A percentile compares a stretch with the other conserved stretches of the same genome.
Evolutionary conservation across 2,888 invertebrate species (phyloP).

Genomic region (Drosophila borborema): DNA sequence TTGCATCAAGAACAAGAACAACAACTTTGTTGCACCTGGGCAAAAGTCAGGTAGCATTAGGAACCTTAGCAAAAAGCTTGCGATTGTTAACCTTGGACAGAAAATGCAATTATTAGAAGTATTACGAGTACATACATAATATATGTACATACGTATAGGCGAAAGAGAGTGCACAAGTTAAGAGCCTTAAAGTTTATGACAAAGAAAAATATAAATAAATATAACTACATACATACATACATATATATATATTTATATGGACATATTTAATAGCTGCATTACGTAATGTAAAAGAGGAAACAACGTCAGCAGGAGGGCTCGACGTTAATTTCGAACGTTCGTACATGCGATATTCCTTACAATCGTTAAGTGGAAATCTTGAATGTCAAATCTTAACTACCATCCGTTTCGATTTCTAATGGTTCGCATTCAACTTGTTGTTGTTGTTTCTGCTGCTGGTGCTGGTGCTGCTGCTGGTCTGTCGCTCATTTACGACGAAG

Average conservation of each 20-base stretch:
- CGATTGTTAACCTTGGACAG: conserved; percentile 6
- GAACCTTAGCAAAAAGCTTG: conserved; percentile 6
- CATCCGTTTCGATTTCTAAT: conserved; percentile 61
- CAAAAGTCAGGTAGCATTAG: background rate
- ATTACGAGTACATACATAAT: background rate
- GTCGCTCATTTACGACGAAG: conserved; percentile 35
- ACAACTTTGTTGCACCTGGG: conserved; percentile 23
- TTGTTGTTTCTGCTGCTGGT: conserved; percentile 5
- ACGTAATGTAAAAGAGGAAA: conserved; percentile 12
- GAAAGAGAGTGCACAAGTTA: background rate
- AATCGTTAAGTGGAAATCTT: conserved; percentile 61
- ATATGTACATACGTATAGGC: background rate
- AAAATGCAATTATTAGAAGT: conserved; percentile 20
- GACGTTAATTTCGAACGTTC: conserved; percentile 39
- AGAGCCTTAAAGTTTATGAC: background rate
- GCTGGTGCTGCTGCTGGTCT: conserved; percentile 33
- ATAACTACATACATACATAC: background rate
- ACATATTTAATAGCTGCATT: conserved; percentile 10
- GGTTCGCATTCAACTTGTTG: conserved; percentile 40
- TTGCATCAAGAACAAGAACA: conserved; percentile 41
- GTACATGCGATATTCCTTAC: conserved; percentile 28
- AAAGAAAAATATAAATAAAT: background rate
- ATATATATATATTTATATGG: background rate
- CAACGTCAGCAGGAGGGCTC: background rate
- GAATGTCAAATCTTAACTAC: conserved; percentile 57